A percentile compares a stretch with the other conserved stretches of the same genome.
These are phyloP conservation scores for Calliphora vicina DNA, from an alignment of 1,140 invertebrate species.

Conservation along the genomic window DNA sequence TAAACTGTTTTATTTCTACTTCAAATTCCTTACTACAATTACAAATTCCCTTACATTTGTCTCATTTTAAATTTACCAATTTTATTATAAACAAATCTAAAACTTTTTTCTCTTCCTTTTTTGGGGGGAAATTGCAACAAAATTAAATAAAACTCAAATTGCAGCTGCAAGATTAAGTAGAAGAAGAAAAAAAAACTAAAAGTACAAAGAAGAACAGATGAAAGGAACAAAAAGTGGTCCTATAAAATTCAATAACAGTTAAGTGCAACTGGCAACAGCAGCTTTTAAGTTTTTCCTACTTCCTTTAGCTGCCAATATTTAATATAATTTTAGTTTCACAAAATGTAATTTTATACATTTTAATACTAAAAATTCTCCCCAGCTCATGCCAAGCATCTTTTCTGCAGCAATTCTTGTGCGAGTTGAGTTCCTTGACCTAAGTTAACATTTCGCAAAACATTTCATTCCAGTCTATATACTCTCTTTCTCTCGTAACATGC, in stretches of 20 bases:
- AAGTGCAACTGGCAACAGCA: conserved; percentile 27
- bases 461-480: conserved; percentile 28
- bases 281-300: conserved; percentile 8
- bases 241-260: conserved; percentile 29
- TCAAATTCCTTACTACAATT: no score
- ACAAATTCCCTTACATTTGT: not conserved
- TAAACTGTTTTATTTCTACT: no score
- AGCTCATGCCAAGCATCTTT: not conserved
- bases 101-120: not conserved
- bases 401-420: not conserved
- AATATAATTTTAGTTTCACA: conserved; percentile 13
- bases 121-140: not conserved
- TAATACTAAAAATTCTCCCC: not conserved
- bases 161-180: not conserved
- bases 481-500: not conserved
- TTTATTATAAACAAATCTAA: not conserved
- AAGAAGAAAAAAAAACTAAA: not conserved
- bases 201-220: not conserved
- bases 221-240: not conserved
- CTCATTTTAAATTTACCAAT: not conserved
- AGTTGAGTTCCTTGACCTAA: conserved; percentile 31
- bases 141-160: not conserved
- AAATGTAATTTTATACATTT: not conserved
- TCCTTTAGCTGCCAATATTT: not conserved
- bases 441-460: conserved; percentile 28